These are phyloP conservation scores for Drosophila fuyamai DNA, from an alignment of 1,140 invertebrate species.

Conservation along the genomic window DNA sequence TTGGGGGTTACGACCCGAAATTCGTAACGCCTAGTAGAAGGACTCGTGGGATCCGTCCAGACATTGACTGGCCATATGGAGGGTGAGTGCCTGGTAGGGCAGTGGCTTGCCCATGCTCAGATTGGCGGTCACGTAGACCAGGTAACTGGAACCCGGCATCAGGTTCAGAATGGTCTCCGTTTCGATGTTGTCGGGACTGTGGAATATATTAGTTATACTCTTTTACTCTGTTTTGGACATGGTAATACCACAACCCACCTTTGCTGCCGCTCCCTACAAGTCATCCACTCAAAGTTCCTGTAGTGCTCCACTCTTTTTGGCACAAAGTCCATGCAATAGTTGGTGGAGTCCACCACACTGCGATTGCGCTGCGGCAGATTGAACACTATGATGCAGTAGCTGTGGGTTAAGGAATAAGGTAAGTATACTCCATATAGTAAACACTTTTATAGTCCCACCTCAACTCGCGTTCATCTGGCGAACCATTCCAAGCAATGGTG, in stretches of 20 bases:
- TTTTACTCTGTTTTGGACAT: no score
- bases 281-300: slow-evolving; percentile 73
- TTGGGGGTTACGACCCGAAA: background rate
- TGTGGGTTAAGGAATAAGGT: slow-evolving; percentile 6
- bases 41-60: slow-evolving; percentile 68
- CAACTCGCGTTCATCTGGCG: slow-evolving; percentile 73
- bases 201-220: background rate
- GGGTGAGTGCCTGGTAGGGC: slow-evolving; percentile 75
- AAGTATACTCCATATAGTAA: background rate
- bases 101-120: slow-evolving; percentile 72
- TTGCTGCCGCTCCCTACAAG: slow-evolving; percentile 63
- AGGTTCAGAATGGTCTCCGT: slow-evolving; percentile 75
- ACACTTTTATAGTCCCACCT: slow-evolving; percentile 36
- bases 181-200: slow-evolving; percentile 64
- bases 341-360: slow-evolving; percentile 74
- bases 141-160: slow-evolving; percentile 72
- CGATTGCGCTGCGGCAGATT: slow-evolving; percentile 77
- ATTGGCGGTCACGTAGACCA: slow-evolving; percentile 82
- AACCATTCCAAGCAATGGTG: slow-evolving; percentile 80
- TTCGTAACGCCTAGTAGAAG: slow-evolving; percentile 60
- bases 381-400: slow-evolving; percentile 84
- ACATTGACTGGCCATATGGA: slow-evolving; percentile 74
- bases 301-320: slow-evolving; percentile 65
- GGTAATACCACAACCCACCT: slow-evolving; percentile 37
- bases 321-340: slow-evolving; percentile 82